Base-by-base conservation (phyloP, 37 sponge, comb jelly and placozoan genomes). In the Crambe crambe region DNA sequence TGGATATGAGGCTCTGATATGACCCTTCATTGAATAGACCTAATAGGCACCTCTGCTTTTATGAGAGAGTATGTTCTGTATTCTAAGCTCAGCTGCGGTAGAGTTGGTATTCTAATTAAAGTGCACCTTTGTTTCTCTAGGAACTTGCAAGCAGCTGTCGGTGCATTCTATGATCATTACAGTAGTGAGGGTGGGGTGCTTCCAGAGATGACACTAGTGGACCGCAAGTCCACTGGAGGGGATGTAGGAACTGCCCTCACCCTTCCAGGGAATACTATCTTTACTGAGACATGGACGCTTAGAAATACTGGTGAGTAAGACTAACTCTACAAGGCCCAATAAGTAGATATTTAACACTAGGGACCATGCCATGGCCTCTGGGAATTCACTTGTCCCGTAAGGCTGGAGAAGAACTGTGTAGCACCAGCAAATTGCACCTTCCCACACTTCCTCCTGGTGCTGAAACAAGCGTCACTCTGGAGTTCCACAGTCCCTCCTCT, bases 261-360 rank as follows among this genome's bases (percentile, higher is more conserved):
- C 34, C 61, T 94, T 6, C 74, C 86, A 0, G 86, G 86, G 6
- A 69, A 38, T 40, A 88, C 91, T 20, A 40, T 25, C n/a, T 90
- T 94, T 72, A 87, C 76, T 26, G 90, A 90, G 76, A 85, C 85
- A 0, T 94, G 95, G 95, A 81, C 86, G 58, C 57, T 90, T 20
- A 80, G 67, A 37, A 94, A 90, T 58, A 54, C 83, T 43, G 88
- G 88, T 87, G 20, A 34, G 75, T 20, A 56, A 26, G 68, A 68
- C 9, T 34, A 40, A 9, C 4, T 30, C 3, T 37, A 34, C 5
- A 18, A 22, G 5, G 5, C 29, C 15, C 5, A 31, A 5, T 40
- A 40, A 22, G 42, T 2, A 3, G 27, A 42, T 70, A 40, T 1
- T 70, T 42, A 18, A 31, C 36, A 67, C n/a, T n/a, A 89, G 95